Base-by-base conservation (phyloP, 2,797 vertebrate species). In the Sebastes goodei region DNA sequence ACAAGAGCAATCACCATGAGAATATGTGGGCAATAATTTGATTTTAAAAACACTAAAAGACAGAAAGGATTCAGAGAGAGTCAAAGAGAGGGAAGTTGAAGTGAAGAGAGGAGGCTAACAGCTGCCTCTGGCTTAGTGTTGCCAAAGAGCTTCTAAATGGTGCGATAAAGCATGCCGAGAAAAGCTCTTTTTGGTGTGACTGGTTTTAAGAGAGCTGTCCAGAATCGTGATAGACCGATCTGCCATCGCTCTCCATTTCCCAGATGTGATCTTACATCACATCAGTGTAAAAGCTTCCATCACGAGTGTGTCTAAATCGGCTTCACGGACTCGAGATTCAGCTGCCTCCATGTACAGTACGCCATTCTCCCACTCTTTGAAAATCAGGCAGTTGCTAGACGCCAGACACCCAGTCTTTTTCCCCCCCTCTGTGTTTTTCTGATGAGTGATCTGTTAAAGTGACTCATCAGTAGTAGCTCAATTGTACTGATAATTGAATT, bases 401-500 rank as follows among this genome's bases (percentile, higher is more conserved):
- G 29, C 30, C 77, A 63, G 23, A 63, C 63, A 32, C 62, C 20
- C 64, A 25, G 33, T 35, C 23, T 46, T 42, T 15, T 29, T 6
- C 10, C 9, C 27, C 38, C 3, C 10, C 7, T 7, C 12, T 49
- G 63, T 52, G 32, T 64, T n/a, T 78, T 67, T 82, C 27, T 57
- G 49, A 74, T 59, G 78, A 85, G 76, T 21, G 33, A 83, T 61
- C 66, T 55, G 55, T 78, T 85, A 7, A 75, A 84, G 73, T 82
- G 64, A 90, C 81, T 91, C 83, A 81, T 73, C 67, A 90, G 33
- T 27, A 78, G 56, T 85, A 71, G 78, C 79, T 71, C 63, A 64
- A 70, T 86, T 87, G 78, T 63, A 21, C 67, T 61, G 66, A 81
- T 90, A 90, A 89, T 85, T 86, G 21, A 90, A 85, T 91, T 77